A percentile compares a stretch with the other conserved stretches of the same genome.
Conservation (phyloP, 2,797 vertebrate species). For the Sebastes cheni region DNA sequence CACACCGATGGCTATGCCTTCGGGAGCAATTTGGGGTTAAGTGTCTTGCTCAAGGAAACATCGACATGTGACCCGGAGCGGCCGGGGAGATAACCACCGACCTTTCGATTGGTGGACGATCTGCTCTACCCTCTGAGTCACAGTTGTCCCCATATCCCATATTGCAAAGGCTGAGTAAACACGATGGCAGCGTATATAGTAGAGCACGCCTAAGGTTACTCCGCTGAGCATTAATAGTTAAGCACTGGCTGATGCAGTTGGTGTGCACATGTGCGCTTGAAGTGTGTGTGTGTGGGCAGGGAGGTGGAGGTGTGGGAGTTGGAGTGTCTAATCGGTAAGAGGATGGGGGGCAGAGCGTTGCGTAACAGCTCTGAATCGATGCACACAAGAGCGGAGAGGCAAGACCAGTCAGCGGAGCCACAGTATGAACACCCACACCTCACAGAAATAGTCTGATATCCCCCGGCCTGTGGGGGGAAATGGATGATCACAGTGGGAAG, state of each 20-base stretch:
- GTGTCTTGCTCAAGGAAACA: too few relatives aligned
- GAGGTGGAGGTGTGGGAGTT: conserved; percentile 69
- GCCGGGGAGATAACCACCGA: too few relatives aligned
- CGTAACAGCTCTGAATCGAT: conserved; percentile 75
- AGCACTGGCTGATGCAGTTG: conserved; percentile 10
- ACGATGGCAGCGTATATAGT: background rate
- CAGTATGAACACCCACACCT: conserved; percentile 64
- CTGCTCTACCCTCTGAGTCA: too few relatives aligned
- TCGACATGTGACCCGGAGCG: too few relatives aligned
- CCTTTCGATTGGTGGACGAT: too few relatives aligned
- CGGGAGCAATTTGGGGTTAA: too few relatives aligned
- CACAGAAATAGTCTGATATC: conserved; percentile 58
- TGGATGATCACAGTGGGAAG: conserved; percentile 21
- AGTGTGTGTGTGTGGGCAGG: conserved; percentile 60
- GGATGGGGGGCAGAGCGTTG: conserved; percentile 72
- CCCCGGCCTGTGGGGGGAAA: conserved; percentile 8
- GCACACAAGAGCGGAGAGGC: conserved; percentile 54
- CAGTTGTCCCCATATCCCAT: background rate
- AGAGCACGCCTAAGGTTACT: conserved; percentile 26
- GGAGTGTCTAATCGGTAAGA: conserved; percentile 68
- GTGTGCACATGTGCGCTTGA: conserved; percentile 42
- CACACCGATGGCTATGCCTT: too few relatives aligned
- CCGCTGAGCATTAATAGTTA: conserved; percentile 46
- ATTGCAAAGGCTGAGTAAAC: background rate
- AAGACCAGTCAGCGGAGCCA: conserved; percentile 36